phyloP scores from a whole-genome alignment of 1,140 invertebrate species.

The Zeugodacus cucurbitae region DNA sequence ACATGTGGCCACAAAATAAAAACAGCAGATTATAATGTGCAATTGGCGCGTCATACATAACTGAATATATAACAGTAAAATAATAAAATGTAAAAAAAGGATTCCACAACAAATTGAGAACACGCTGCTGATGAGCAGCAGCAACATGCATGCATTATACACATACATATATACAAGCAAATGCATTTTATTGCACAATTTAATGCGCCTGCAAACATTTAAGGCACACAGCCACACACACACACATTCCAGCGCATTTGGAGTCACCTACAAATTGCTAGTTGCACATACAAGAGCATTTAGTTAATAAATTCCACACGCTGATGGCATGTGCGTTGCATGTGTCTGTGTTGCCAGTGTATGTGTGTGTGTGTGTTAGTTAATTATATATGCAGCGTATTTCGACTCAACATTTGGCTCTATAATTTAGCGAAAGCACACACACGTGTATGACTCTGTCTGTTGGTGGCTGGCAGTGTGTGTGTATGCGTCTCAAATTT shows the following conservation, averaged over 20 bases:
- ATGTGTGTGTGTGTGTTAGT: background rate
- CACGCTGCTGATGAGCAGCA: background rate
- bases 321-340: background rate
- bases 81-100: background rate
- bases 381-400: constrained; percentile 29
- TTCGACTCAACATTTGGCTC: background rate
- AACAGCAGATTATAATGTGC: too few species aligned
- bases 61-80: too few species aligned
- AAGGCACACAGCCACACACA: background rate
- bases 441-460: too few species aligned
- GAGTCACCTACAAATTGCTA: background rate
- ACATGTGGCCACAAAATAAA: too few species aligned
- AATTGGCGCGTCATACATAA: too few species aligned
- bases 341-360: background rate
- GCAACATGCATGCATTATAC: background rate
- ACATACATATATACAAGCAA: too few species aligned
- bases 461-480: too few species aligned
- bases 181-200: background rate
- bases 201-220: background rate
- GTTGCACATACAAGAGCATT: background rate
- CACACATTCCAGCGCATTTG: background rate
- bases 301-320: background rate
- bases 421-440: background rate
- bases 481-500: background rate
- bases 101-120: background rate